A percentile compares a stretch with the other conserved stretches of the same genome.
Evolutionary conservation across 2,113 vertebrate species (phyloP).

Genomic region (Cyanoderma ruficeps): DNA sequence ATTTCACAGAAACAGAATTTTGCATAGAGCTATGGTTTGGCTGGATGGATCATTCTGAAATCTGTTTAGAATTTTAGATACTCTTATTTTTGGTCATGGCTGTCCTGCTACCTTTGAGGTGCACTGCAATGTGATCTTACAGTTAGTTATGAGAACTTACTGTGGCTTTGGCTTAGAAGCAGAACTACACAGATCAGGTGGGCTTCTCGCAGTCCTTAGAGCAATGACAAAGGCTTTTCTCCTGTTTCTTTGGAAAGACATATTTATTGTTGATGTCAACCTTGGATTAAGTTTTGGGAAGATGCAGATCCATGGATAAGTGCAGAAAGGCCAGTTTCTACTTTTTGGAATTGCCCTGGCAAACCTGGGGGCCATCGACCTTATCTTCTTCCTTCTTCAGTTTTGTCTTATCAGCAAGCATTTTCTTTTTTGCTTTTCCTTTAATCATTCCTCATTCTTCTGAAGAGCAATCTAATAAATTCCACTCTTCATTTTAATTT

Average conservation of each 20-base stretch:
- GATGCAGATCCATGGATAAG: background rate
- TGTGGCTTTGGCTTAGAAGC: background rate
- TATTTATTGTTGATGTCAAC: background rate
- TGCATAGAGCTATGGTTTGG: background rate
- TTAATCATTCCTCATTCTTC: background rate
- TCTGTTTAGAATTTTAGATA: background rate
- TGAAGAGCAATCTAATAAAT: background rate
- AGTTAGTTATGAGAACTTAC: background rate
- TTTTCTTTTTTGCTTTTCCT: background rate
- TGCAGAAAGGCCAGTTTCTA: background rate
- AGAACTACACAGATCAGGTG: background rate
- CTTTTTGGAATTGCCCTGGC: background rate
- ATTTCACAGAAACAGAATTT: background rate
- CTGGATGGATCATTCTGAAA: background rate
- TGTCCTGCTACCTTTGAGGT: background rate
- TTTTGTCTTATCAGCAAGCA: background rate
- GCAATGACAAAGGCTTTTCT: background rate
- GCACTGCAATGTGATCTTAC: background rate
- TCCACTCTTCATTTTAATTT: background rate
- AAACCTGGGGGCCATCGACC: background rate
- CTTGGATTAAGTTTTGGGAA: background rate
- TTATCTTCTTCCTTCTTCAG: background rate
- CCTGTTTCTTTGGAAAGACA: background rate
- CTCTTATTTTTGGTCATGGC: background rate
- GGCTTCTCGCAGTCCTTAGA: background rate